These are phyloP conservation scores for Meghimatium bilineatum DNA, from an alignment of 2,888 invertebrate species.

Conservation along the genomic window DNA sequence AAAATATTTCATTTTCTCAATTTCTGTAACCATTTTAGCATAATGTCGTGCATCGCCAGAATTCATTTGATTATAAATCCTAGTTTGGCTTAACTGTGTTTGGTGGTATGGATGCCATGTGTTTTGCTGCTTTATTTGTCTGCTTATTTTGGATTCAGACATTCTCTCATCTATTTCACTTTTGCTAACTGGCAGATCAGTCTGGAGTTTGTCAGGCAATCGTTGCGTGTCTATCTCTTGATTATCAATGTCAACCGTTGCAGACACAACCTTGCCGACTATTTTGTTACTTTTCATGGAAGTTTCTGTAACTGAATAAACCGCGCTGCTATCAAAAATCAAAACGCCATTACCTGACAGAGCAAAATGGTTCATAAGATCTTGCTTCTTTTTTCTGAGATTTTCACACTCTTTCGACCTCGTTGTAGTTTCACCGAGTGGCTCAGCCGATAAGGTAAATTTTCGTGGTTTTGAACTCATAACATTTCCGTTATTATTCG, in stretches of 20 bases:
- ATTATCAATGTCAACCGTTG: not conserved
- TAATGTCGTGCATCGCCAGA: not conserved
- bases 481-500: constrained; percentile 28
- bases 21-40: not conserved
- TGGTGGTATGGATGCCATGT: not conserved
- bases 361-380: not conserved
- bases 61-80: not conserved
- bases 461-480: not conserved
- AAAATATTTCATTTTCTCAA: not conserved
- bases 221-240: not conserved
- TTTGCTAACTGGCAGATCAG: not conserved
- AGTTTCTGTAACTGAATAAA: constrained; percentile 2
- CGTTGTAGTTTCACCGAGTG: not conserved
- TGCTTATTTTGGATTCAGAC: not conserved
- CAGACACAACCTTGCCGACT: not conserved
- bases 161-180: not conserved
- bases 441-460: not conserved
- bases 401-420: not conserved
- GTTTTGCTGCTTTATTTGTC: not conserved
- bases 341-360: not conserved
- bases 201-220: not conserved
- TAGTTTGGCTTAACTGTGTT: too few species aligned
- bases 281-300: not conserved
- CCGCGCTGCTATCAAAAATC: constrained; percentile 10
- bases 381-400: not conserved